phyloP scores from a whole-genome alignment of 2,888 invertebrate genomes.

The Lysandra bellargus region DNA sequence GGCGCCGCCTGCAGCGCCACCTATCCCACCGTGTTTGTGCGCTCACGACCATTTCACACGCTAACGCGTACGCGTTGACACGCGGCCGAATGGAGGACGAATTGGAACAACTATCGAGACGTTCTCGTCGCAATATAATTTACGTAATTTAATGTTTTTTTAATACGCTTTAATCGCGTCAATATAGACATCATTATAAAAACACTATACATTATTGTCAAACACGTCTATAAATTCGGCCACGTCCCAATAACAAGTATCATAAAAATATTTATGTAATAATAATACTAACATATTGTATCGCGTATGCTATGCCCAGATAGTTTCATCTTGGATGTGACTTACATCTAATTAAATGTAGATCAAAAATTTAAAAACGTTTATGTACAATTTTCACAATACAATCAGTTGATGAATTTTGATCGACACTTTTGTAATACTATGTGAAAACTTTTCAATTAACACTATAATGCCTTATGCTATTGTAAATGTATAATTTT shows the following conservation, averaged over 20 bases:
- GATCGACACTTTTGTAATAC: conserved; percentile 22
- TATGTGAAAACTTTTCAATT: conserved; percentile 20
- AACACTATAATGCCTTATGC: not conserved
- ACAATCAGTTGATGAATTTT: conserved; percentile 16
- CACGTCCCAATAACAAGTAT: conserved; percentile 28
- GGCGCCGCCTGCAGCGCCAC: conserved; percentile 49
- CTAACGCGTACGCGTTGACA: conserved; percentile 18
- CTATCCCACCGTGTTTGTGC: conserved; percentile 30
- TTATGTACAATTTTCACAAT: conserved; percentile 18
- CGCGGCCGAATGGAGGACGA: conserved; percentile 16
- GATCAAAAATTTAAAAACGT: conserved; percentile 28
- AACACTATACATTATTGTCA: not conserved
- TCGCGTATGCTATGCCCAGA: conserved; percentile 61
- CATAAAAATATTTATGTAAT: not conserved
- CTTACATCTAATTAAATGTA: conserved; percentile 26
- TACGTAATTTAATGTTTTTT: not conserved
- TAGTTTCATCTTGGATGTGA: conserved; percentile 36
- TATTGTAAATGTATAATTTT: conserved; percentile 4
- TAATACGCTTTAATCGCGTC: not conserved
- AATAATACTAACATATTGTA: conserved; percentile 12
- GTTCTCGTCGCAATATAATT: not conserved
- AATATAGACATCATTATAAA: not conserved
- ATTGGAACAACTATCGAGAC: conserved; percentile 2
- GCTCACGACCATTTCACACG: conserved; percentile 24
- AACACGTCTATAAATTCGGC: conserved; percentile 7